Conservation (phyloP, 2,113 vertebrate genomes). For the Oreotrochilus melanogaster region DNA sequence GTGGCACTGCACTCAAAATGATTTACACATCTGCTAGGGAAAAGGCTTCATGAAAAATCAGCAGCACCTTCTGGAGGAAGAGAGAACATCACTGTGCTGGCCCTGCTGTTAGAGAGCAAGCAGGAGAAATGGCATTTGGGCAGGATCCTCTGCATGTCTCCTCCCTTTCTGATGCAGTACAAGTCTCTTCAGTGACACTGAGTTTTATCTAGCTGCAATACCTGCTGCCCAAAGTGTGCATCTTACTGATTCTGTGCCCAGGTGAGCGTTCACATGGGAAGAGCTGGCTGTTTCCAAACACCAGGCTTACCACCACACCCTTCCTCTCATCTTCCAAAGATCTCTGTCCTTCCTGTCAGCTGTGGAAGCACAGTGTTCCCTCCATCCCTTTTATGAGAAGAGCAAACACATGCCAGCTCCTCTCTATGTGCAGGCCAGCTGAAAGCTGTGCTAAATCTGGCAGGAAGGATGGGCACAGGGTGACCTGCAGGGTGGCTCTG, state of each 20-base stretch:
- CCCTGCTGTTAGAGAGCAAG: background rate
- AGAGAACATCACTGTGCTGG: background rate
- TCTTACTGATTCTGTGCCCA: background rate
- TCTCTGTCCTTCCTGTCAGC: background rate
- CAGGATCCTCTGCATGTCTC: background rate
- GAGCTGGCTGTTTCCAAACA: background rate
- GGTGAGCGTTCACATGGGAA: background rate
- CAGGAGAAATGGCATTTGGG: background rate
- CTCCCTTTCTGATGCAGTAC: background rate
- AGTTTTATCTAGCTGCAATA: background rate
- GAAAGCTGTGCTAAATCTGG: background rate
- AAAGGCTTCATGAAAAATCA: fast-evolving
- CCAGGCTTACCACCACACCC: background rate
- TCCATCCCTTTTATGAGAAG: background rate
- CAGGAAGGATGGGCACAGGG: fast-evolving
- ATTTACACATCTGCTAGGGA: background rate
- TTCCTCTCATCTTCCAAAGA: background rate
- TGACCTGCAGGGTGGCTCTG: background rate
- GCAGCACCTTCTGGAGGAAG: background rate
- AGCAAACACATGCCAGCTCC: fast-evolving
- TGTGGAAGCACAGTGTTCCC: background rate
- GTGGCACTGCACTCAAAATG: background rate
- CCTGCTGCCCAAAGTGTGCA: fast-evolving
- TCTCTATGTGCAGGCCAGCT: background rate
- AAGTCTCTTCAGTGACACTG: background rate